phyloP scores from a whole-genome alignment of 2,888 invertebrate genomes.

The Pristionchus entomophagus region DNA sequence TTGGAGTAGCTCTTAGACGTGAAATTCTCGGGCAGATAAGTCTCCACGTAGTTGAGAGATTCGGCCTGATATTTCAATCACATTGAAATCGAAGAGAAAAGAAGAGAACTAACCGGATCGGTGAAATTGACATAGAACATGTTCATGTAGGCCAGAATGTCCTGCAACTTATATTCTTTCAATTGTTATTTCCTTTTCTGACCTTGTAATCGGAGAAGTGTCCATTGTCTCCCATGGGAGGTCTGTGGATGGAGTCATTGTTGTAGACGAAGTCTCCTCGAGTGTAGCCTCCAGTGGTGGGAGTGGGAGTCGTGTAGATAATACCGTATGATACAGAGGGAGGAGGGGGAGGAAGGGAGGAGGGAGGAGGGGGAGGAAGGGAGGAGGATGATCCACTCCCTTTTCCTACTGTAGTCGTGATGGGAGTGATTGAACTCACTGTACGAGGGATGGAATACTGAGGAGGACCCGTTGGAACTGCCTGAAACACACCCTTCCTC shows the following conservation, averaged over 20 bases:
- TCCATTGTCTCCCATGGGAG: not conserved
- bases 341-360: not conserved
- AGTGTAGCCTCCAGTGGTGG: not conserved
- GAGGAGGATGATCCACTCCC: not conserved
- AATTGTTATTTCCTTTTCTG: not conserved
- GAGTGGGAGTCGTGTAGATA: not conserved
- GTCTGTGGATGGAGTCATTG: not conserved
- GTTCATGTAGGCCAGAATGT: slow-evolving; percentile 37
- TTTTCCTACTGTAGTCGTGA: not conserved
- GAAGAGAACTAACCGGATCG: not conserved
- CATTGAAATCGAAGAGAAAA: not conserved
- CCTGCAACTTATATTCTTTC: not conserved
- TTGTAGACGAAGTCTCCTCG: not conserved
- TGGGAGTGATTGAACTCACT: not conserved
- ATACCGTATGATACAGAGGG: not conserved
- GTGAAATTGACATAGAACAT: slow-evolving; percentile 37
- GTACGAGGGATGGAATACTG: not conserved
- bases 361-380: not conserved
- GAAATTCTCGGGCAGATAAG: slow-evolving; percentile 43
- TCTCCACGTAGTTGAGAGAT: slow-evolving; percentile 40
- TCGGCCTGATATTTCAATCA: not conserved
- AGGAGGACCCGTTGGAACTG: not conserved
- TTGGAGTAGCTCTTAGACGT: not conserved
- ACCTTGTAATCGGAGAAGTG: slow-evolving; percentile 37
- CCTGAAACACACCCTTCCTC: not conserved